These are phyloP conservation scores for Spinus olivaceus DNA, from an alignment of 2,797 vertebrate species.

Conservation along the genomic window DNA sequence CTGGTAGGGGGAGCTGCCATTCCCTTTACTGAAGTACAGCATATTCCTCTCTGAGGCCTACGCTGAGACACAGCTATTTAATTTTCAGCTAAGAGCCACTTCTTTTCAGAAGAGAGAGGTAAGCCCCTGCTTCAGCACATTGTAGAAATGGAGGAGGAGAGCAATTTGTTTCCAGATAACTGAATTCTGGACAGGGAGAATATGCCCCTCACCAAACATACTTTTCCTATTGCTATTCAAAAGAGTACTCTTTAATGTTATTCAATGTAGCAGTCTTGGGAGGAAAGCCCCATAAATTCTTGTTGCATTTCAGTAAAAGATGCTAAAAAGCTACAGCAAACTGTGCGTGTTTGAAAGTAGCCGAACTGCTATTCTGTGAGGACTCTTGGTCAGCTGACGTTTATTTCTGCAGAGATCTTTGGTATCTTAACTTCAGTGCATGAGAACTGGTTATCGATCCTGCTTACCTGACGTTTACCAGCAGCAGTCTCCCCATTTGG, in stretches of 20 bases:
- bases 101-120: constrained; percentile 20
- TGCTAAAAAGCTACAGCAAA: not conserved
- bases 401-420: not conserved
- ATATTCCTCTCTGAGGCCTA: constrained; percentile 48
- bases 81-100: constrained; percentile 40
- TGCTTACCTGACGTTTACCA: not conserved
- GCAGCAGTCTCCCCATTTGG: rapidly evolving
- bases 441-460: rapidly evolving
- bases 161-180: not conserved
- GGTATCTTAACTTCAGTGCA: not conserved
- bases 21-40: constrained; percentile 46
- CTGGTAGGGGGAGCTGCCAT: constrained; percentile 63
- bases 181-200: not conserved
- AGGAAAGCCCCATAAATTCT: not conserved
- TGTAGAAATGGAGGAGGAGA: not conserved
- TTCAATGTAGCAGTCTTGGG: not conserved
- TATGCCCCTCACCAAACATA: not conserved
- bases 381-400: not conserved
- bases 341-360: not conserved
- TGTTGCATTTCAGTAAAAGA: not conserved
- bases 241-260: not conserved
- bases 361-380: not conserved
- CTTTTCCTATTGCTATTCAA: not conserved
- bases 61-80: constrained; percentile 31
- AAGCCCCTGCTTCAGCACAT: not conserved